Base-by-base conservation (phyloP, 2,797 vertebrate species). In the Arctocebus calabarensis region DNA sequence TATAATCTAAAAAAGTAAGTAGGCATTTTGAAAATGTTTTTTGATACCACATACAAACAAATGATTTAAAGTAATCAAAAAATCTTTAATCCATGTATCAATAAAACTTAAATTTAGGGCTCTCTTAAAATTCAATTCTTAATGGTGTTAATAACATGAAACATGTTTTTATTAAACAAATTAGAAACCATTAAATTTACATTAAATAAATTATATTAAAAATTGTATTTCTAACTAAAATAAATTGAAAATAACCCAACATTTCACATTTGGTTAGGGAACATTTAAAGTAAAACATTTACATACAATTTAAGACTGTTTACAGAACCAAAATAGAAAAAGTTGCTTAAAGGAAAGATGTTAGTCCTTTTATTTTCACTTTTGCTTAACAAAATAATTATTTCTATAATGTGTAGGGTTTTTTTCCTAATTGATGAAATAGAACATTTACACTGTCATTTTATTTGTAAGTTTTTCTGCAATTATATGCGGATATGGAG, bases 151-250 rank as follows among this genome's bases (percentile, higher is more conserved):
- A 55, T 34, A 78, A 62, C 71, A 71, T 78, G 7, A 71, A 92
- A 34, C 17, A 55, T 62, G 23, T 71, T 84, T 62, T 95, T 19
- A 78, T 84, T 79, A 92, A 78, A 55, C 5, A 14, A 84, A 74
- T 77, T 66, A 57, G 61, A 84, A 92, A 37, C 66, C 32, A 81
- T 61, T 68, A 77, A 17, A 71, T 55, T 84, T 57, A 71, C 8
- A 32, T 73, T 88, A 84, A 96, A 40, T 78, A 52, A 70, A 68
- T 82, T 75, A 45, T 87, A 6, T 83, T 55, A 70, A 45, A 88
- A 92, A 84, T 59, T 87, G 64, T 4, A 34, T 89, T 66, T 12
- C 20, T 64, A 73, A 66, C 25, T 40, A 77, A 77, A 61, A 19
- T 32, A 87, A 45, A 45, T 16, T 87, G 32, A 37, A 87, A 75